Percentiles rank a stretch among this genome's conserved stretches.
Evolutionary conservation across 1,140 invertebrate species (phyloP).

Genomic region (Tribolium madens): DNA sequence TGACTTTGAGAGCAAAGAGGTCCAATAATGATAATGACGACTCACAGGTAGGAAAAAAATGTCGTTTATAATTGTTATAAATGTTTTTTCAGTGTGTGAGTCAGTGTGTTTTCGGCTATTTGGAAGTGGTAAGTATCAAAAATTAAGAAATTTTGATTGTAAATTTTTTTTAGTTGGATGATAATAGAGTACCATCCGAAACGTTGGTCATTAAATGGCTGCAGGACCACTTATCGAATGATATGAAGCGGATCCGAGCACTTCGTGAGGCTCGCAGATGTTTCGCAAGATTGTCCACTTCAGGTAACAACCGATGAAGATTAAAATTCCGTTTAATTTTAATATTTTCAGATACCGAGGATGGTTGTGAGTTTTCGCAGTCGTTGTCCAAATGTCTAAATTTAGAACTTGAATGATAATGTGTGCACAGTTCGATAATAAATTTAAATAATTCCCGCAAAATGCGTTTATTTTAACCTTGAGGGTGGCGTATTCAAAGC

Average conservation of each 20-base stretch:
- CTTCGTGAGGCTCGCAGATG: conserved; percentile 58
- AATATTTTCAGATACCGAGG: conserved; percentile 56
- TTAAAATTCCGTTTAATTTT: background rate
- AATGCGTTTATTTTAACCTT: background rate
- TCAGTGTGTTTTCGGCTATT: conserved; percentile 59
- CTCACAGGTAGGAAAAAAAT: conserved; percentile 34
- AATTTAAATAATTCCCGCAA: conserved; percentile 6
- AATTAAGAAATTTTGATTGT: conserved; percentile 18
- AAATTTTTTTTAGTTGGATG: conserved; percentile 56
- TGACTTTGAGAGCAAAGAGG: conserved; percentile 42
- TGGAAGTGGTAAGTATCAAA: conserved; percentile 57
- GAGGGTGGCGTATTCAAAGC: background rate
- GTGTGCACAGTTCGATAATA: background rate
- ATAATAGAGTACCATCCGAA: conserved; percentile 59
- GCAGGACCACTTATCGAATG: conserved; percentile 57
- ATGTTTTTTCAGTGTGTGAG: conserved; percentile 57
- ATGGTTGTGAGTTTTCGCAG: conserved; percentile 60
- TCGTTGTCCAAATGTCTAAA: conserved; percentile 58
- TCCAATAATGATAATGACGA: conserved; percentile 43
- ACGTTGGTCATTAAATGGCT: conserved; percentile 60
- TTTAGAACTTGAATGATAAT: conserved; percentile 55
- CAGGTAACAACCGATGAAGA: conserved; percentile 51
- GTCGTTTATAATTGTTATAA: background rate
- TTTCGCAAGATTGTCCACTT: conserved; percentile 57
- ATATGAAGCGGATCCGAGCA: conserved; percentile 57